Base-by-base conservation (phyloP, 2,113 vertebrate species). In the Cryptotis parvus region DNA sequence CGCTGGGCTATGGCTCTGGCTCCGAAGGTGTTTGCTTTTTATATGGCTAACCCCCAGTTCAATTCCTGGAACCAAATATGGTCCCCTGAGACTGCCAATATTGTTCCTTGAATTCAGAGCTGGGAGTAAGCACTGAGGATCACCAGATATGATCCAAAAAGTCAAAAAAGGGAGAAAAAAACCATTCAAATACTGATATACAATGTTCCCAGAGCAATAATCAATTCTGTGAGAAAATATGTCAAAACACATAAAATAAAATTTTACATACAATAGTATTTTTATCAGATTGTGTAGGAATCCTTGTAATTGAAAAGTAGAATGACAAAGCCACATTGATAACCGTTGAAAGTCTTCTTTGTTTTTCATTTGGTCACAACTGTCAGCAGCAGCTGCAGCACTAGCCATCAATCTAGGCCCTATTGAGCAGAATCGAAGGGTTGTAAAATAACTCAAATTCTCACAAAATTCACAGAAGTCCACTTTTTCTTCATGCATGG, bases 401-500 rank as follows among this genome's bases (percentile, higher is more conserved):
- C 58, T 20, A 74, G 39, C 31, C 33, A 79, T 65, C 31, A 75
- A 76, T 80, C 43, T 66, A 72, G 52, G 27, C 55, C 7, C 8
- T 75, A 2, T 10, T n/a, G 33, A 49, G 20, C 35, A 88, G 55
- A 84, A 58, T 12, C 65, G 33, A 91, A 10, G 1, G n/a, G 31
- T 84, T 92, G 6, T 65, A 92, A 88, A 89, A 82, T 58, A 55
- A 27, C 26, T 27, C 20, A 16, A 89, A 58, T 79, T 3, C 45
- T 78, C 72, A 78, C 45, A 66, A 87, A 89, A 69, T 52, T 3
- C 29, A 79, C 9, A 87, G 45, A 31, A 79, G 16, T 79, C 18
- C 33, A 35, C 31, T 76, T 72, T n/a, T 93, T 69, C 9, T 77
- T 79, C 20, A 55, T 33, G 10, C 14, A 35, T 10, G 12, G 58